These are phyloP conservation scores for Drosophila insularis DNA, from an alignment of 1,140 invertebrate genomes.

Conservation along the genomic window DNA sequence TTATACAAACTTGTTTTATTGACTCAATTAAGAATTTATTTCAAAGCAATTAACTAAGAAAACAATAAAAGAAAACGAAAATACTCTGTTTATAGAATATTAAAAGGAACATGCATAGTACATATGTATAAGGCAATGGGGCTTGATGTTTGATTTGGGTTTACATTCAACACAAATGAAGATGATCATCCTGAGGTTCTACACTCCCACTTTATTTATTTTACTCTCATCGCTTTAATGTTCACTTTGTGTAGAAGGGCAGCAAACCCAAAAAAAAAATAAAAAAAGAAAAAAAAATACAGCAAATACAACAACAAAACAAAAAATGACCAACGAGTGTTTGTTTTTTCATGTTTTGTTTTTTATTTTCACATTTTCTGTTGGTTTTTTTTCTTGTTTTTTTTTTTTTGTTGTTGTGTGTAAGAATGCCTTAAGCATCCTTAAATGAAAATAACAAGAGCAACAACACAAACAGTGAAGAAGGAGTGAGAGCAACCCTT, in stretches of 20 bases:
- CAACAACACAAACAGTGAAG: background rate
- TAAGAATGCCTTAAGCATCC: slow-evolving; percentile 4
- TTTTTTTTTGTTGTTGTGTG: slow-evolving; percentile 12
- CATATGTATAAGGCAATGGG: no score
- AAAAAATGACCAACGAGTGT: slow-evolving; percentile 1
- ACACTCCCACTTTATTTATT: background rate
- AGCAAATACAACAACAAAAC: background rate
- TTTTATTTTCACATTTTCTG: background rate
- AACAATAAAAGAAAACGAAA: no score
- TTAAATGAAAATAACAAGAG: slow-evolving; percentile 6
- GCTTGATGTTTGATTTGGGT: no score
- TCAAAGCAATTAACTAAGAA: no score
- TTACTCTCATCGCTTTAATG: slow-evolving; percentile 1
- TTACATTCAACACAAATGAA: no score
- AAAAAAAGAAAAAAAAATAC: no score
- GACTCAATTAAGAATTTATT: no score
- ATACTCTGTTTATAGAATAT: no score
- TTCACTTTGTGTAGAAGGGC: background rate
- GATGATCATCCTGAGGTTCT: background rate
- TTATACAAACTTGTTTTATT: no score
- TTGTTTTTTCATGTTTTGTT: slow-evolving; percentile 7
- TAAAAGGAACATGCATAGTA: no score
- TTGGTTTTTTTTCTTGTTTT: background rate
- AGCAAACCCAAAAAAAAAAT: background rate
- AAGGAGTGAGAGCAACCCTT: background rate